Base-by-base conservation (phyloP, 2,797 vertebrate genomes). In the Lepilemur ruficaudatus region DNA sequence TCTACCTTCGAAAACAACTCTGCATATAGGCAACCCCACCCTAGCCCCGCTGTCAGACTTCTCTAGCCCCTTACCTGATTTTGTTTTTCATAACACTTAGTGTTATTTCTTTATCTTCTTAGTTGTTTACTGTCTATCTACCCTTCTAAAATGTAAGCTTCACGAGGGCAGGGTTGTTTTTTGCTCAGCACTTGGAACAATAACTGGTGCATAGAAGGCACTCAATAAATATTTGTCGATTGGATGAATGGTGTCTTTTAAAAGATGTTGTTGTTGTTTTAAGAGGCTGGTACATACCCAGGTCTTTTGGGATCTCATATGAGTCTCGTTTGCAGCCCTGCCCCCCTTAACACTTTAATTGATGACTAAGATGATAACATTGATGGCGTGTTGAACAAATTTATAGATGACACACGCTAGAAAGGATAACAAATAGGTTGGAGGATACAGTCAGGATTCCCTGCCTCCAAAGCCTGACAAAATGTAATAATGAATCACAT, bases 401-500 rank as follows among this genome's bases (percentile, higher is more conserved):
- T 75, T 61, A 89, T 13, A 76, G 61, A 84, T 95, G 81, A 92
- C 65, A 50, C 25, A 91, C 15, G 55, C 83, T 30, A 69, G 59
- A 86, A 95, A 80, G 38, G 69, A 61, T 88, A 59, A 63, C 15
- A 52, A 84, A 38, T 38, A 72, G 78, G 8, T 67, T 73, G 41
- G 79, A 79, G 78, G 76, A 46, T 92, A 32, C 12, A 43, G 5
- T 86, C 78, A 61, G 57, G 46, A 76, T 75, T 83, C 69, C 69
- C 78, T 32, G 41, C n/a, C 48, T 23, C 70, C 35, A 38, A 41
- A 67, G 81, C 61, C 76, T 81, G 57, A 83, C 23, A 89, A 92
- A 76, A 80, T 81, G 30, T 79, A 78, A 91, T 48, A 63, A 81
- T 97, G 91, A 96, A 92, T 96, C 95, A 91, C 59, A 87, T 81